phyloP scores from a whole-genome alignment of 2,888 invertebrate species.

The Dasypogon diadema region DNA sequence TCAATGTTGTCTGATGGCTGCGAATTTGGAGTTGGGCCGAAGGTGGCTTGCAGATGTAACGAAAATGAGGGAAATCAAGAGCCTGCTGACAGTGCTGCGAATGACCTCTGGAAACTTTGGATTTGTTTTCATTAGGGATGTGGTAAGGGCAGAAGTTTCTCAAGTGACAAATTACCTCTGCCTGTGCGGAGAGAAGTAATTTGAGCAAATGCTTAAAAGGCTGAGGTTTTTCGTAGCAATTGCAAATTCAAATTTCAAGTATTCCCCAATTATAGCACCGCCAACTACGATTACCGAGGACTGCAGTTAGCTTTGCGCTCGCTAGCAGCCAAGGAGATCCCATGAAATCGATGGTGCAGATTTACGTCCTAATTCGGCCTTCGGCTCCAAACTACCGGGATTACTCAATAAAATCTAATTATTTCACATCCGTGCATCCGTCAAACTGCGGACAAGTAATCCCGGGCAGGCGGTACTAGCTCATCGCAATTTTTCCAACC shows the following conservation, averaged over 20 bases:
- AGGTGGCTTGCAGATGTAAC: neutral
- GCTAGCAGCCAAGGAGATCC: neutral
- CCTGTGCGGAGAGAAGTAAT: too few relatives aligned
- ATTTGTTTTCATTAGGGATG: too few relatives aligned
- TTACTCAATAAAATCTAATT: conserved; percentile 1
- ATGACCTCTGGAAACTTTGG: neutral
- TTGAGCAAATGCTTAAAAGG: too few relatives aligned
- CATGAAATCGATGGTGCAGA: neutral
- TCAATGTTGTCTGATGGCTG: neutral
- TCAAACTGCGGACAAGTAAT: neutral
- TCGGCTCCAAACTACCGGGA: neutral
- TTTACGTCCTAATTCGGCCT: neutral
- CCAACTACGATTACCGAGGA: too few relatives aligned
- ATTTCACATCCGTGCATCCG: neutral
- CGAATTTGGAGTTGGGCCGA: neutral
- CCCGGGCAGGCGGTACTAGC: neutral
- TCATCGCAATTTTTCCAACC: neutral
- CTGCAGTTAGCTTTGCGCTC: too few relatives aligned
- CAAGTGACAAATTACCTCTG: too few relatives aligned
- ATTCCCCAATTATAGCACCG: too few relatives aligned
- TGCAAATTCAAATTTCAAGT: too few relatives aligned
- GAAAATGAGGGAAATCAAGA: neutral
- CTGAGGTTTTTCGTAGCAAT: too few relatives aligned
- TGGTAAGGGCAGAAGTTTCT: too few relatives aligned
- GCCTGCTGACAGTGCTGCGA: neutral